These are phyloP conservation scores for Crenuchus spilurus DNA, from an alignment of 2,797 vertebrate species.

Conservation along the genomic window DNA sequence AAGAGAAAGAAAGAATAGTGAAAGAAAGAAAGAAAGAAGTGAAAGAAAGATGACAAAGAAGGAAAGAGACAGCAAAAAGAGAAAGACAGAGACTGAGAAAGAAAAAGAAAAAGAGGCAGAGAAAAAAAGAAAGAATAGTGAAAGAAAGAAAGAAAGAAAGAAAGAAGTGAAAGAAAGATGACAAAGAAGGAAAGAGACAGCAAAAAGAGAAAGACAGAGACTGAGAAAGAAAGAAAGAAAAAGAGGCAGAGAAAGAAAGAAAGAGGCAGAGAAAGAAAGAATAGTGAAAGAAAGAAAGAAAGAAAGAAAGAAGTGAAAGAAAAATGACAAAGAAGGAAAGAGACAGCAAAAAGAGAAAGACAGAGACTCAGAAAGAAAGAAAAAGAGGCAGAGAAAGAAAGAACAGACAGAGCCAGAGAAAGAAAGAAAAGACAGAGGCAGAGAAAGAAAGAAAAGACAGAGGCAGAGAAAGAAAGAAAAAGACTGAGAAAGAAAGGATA, in stretches of 20 bases:
- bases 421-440: no score
- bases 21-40: background rate
- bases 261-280: background rate
- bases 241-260: background rate
- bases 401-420: no score
- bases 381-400: background rate
- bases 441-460: background rate
- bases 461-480: background rate
- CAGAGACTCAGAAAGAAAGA: background rate
- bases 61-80: no score
- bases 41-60: no score
- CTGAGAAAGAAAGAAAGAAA: background rate
- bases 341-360: constrained; percentile 1
- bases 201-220: background rate
- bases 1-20: no score
- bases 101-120: background rate
- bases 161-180: background rate
- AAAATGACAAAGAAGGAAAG: no score
- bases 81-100: background rate
- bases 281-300: background rate
- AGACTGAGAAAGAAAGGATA: background rate
- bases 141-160: background rate
- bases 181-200: background rate
- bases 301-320: background rate
- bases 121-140: background rate